Evolutionary conservation across 2,888 invertebrate species (phyloP), one percentile per base, ranked within the genome.

Genomic region (Globia sparganii): DNA sequence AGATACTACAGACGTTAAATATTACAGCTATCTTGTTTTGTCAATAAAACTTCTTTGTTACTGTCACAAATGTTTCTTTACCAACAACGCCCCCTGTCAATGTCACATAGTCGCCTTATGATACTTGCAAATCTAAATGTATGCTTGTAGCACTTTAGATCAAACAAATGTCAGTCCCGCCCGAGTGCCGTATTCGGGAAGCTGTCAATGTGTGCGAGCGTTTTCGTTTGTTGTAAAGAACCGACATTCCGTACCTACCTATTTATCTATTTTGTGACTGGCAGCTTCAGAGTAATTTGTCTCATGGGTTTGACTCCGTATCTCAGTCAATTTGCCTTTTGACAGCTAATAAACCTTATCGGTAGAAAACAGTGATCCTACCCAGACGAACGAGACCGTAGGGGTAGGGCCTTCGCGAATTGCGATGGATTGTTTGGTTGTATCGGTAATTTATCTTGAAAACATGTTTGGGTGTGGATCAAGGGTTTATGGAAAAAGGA

Each of bases 291-390:
- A 64, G 72, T 72, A 71, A 83, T 90, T 86, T 88, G 87, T 90
- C 88, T 87, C 81, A 68, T 74, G 80, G 85, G 81, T 82, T 88
- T 83, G 80, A 80, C 80, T 74, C 56, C 81, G 86, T 88, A 87
- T 84, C 88, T 82, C 78, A 76, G 72, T 77, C 90, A 89, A 90
- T 89, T 90, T 89, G 78, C 86, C 77, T 87, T 87, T 86, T 88
- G 90, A 87, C 89, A 90, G 88, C 81, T 87, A 79, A 88, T 89
- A 81, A 87, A 84, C 82, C 85, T 90, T 90, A 90, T 90, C 90
- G 49, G 58, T 37, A 43, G 73, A 71, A 64, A 68, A 75, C 83
- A 83, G 85, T 67, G 83, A 46, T 75, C 62, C 53, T 37, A 21
- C 21, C 5, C 31, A 37, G 61, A n/a, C 43, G 4, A 34, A 6